Evolutionary conservation across 1,140 invertebrate genomes (phyloP).

Genomic region (Rhagoletis zephyria): DNA sequence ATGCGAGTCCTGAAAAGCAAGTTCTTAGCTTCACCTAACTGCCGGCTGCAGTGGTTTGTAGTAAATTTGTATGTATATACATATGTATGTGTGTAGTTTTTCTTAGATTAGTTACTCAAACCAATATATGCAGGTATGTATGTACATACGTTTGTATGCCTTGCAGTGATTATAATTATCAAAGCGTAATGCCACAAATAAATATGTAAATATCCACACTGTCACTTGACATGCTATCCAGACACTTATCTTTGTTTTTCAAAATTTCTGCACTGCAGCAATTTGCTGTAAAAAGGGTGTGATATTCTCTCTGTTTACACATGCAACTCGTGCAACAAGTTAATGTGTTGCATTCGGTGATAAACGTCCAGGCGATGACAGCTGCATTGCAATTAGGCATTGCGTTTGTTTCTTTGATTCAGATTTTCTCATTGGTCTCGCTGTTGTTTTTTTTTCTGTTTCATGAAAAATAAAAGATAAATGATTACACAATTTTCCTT

Average conservation of each 20-base stretch:
- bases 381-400: slow-evolving; percentile 46
- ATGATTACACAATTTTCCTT: neutral
- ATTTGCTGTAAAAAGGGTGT: slow-evolving; percentile 20
- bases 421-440: slow-evolving; percentile 12
- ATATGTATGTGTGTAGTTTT: no score
- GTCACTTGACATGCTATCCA: neutral
- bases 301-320: neutral
- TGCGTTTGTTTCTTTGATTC: neutral
- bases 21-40: neutral
- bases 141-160: neutral
- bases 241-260: neutral
- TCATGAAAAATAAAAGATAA: neutral
- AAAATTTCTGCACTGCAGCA: neutral
- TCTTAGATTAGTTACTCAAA: neutral
- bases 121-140: neutral
- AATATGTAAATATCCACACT: slow-evolving; percentile 16
- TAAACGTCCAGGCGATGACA: slow-evolving; percentile 42
- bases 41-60: neutral
- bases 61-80: neutral
- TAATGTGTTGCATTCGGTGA: slow-evolving; percentile 41
- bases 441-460: no score
- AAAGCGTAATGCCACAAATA: slow-evolving; percentile 34
- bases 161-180: slow-evolving; percentile 41
- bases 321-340: slow-evolving; percentile 43
- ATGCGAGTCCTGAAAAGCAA: neutral